phyloP scores from a whole-genome alignment of 2,113 vertebrate genomes.

The Piaya cayana region DNA sequence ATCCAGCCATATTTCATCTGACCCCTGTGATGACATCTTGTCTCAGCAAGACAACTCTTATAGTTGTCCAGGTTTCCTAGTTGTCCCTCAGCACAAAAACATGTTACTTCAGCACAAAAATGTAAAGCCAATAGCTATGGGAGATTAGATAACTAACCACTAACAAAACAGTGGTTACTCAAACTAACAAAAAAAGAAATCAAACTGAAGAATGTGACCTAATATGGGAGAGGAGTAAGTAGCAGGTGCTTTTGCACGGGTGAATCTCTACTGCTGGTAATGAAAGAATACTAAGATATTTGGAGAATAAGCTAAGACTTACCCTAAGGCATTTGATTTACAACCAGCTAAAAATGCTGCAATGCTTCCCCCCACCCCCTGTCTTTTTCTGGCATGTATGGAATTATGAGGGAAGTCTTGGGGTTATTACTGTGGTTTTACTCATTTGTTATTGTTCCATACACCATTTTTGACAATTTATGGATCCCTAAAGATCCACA shows the following conservation, averaged over 20 bases:
- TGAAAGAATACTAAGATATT: background rate
- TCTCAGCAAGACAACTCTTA: background rate
- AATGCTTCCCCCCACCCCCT: too few species aligned
- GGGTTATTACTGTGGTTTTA: constrained; percentile 16
- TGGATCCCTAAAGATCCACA: background rate
- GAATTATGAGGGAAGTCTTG: background rate
- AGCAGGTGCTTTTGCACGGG: background rate
- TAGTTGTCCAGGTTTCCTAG: background rate
- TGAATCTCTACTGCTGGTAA: background rate
- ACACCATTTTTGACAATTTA: background rate
- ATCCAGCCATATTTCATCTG: background rate
- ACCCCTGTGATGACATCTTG: background rate
- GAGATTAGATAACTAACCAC: background rate
- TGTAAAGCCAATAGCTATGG: rapidly evolving
- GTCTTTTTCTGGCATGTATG: background rate
- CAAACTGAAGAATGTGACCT: rapidly evolving
- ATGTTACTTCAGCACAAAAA: background rate
- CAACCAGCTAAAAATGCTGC: background rate
- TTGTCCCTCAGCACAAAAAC: rapidly evolving
- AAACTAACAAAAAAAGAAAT: background rate
- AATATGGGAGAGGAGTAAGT: background rate
- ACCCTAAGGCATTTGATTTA: constrained; percentile 32
- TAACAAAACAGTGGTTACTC: background rate
- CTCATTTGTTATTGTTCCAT: constrained; percentile 1
- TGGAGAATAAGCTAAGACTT: background rate